A percentile compares a stretch with the other conserved stretches of the same genome.
Conservation (phyloP, 2,888 invertebrate species). For the Hydraecia micacea region DNA sequence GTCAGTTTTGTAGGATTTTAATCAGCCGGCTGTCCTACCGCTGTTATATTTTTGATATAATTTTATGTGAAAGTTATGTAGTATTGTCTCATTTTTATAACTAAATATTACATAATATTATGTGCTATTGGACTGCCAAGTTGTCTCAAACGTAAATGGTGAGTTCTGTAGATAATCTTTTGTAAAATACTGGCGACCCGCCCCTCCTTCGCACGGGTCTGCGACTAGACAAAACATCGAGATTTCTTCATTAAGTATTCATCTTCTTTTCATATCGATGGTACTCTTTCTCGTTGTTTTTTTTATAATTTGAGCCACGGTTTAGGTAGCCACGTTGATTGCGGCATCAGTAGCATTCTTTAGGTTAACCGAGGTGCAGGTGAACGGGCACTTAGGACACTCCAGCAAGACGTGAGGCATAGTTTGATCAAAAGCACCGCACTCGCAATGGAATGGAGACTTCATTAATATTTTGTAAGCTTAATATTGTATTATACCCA, state of each 20-base stretch:
- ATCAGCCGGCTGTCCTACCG: constrained; percentile 64
- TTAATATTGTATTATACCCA: too few species aligned
- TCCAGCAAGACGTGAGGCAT: neutral
- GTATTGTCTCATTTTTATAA: constrained; percentile 48
- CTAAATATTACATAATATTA: constrained; percentile 55
- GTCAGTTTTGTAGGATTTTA: constrained; percentile 65
- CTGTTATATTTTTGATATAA: constrained; percentile 56
- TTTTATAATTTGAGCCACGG: too few species aligned
- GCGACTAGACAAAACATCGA: too few species aligned
- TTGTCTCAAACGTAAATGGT: constrained; percentile 51
- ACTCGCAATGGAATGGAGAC: neutral
- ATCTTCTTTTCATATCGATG: too few species aligned
- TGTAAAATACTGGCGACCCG: neutral
- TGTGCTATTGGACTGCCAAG: constrained; percentile 52
- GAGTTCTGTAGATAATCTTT: constrained; percentile 5
- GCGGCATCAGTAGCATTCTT: too few species aligned
- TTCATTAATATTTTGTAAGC: neutral
- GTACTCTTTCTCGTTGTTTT: too few species aligned
- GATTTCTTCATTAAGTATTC: too few species aligned
- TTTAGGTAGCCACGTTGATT: too few species aligned
- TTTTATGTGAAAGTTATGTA: constrained; percentile 65
- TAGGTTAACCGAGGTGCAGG: too few species aligned
- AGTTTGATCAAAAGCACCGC: neutral
- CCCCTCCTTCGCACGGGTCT: too few species aligned
- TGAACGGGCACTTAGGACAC: neutral